Evolutionary conservation across 2,797 vertebrate genomes (phyloP).

Genomic region (Pseudochirops corinnae): DNA sequence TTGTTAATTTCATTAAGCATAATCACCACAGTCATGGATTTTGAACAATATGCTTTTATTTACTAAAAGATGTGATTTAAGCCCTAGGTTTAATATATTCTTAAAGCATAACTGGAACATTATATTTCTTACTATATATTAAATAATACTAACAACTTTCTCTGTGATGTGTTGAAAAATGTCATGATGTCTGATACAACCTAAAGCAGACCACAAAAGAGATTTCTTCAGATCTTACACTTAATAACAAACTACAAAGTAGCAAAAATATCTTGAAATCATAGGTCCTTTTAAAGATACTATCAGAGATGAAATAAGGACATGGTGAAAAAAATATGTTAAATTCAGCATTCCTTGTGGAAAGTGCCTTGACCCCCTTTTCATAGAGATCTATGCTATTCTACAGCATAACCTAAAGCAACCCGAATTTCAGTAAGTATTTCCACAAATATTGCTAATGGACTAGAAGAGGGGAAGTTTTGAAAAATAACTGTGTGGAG

Average conservation of each 20-base stretch:
- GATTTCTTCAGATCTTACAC: neutral
- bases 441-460: slow-evolving; percentile 16
- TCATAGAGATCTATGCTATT: neutral
- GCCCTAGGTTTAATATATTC: neutral
- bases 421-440: neutral
- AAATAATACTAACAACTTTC: too few species aligned
- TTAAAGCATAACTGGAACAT: neutral
- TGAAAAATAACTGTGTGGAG: slow-evolving; percentile 24
- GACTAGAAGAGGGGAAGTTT: neutral
- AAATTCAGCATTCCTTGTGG: slow-evolving; percentile 12
- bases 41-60: slow-evolving; percentile 35
- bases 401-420: slow-evolving; percentile 31
- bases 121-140: slow-evolving; percentile 5
- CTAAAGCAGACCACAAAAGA: neutral
- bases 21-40: slow-evolving; percentile 21
- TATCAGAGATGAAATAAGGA: slow-evolving; percentile 3
- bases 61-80: neutral
- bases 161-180: too few species aligned
- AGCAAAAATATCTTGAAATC: neutral
- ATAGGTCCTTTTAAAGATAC: slow-evolving; percentile 33
- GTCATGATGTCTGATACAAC: neutral
- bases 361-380: neutral
- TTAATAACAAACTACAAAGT: neutral
- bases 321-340: neutral
- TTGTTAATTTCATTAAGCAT: neutral